These are phyloP conservation scores for Hyla sarda DNA, from an alignment of 2,113 vertebrate genomes.

Conservation along the genomic window DNA sequence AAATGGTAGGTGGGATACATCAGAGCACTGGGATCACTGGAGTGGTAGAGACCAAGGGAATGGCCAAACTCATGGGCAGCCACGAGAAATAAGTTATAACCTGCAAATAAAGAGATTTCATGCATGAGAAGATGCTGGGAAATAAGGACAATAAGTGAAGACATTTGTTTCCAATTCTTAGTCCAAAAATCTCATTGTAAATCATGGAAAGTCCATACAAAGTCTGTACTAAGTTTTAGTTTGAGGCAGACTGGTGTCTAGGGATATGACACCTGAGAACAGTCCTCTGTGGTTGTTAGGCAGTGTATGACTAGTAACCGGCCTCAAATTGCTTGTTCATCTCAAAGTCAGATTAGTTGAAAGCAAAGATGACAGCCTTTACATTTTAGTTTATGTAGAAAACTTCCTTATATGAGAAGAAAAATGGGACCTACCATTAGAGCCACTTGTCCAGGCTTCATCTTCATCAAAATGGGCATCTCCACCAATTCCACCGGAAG, in stretches of 20 bases:
- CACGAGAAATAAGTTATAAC: constrained; percentile 87
- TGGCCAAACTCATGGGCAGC: constrained; percentile 97
- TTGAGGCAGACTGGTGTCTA: not conserved
- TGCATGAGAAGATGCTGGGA: not conserved
- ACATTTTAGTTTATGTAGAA: not conserved
- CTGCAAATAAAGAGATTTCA: constrained; percentile 66
- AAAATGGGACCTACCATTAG: constrained; percentile 65
- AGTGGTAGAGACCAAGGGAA: constrained; percentile 88
- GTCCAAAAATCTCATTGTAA: not conserved
- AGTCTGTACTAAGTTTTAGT: no score
- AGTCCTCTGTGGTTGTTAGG: not conserved
- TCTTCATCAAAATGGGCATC: constrained; percentile 81
- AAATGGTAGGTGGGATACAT: constrained; percentile 87
- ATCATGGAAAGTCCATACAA: not conserved
- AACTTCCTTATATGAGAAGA: not conserved
- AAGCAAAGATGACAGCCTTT: no score
- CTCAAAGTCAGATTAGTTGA: not conserved
- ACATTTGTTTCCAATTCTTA: no score
- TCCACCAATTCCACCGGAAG: constrained; percentile 74
- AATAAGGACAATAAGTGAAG: no score
- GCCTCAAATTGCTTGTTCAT: not conserved
- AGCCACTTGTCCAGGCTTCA: constrained; percentile 75
- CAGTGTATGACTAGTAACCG: not conserved
- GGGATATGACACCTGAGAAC: not conserved
- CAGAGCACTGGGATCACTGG: constrained; percentile 81